Evolutionary conservation across 2,797 vertebrate species (phyloP), one percentile per base, ranked within the genome.

Genomic region (Trachurus trachurus): DNA sequence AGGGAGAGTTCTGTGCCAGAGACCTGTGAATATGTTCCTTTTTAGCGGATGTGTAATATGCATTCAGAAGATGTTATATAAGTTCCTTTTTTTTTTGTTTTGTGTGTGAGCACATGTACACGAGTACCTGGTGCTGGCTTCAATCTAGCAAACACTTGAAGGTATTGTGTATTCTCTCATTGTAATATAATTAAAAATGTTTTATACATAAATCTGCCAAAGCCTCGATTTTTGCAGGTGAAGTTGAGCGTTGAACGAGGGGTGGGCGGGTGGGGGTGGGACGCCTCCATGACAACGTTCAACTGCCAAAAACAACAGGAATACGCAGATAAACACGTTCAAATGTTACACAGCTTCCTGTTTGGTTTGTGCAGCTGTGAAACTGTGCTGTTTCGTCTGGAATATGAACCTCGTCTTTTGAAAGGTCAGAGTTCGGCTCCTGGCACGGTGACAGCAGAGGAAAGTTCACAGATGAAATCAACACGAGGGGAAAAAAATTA

Each of bases 181-280:
- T 97, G 96, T 97, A 96, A 96, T 93, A 97, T 96, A 97, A 98
- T 96, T 94, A 96, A 96, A 26, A 95, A 94, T 92, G 94, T 97
- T 97, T 98, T 97, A 95, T 97, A 97, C 91, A 94, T 92, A 87
- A 81, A 71, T 53, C 17, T 5, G 65, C 57, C 0, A 19, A 47
- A 8, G 84, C 22, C 47, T 90, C 22, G 26, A 1, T 92, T 85
- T 54, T 86, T 91, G 68, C 26, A 49, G 59, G 39, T 34, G 13
- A 29, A 58, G 26, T 45, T 49, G 44, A 44, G 44, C 68, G 42
- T 8, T 17, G 19, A 50, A 37, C 1, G 31, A 34, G 31, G 34
- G 34, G 34, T 31, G 34, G 6, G 31, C 5, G 5, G 31, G 31
- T 34, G 34, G 34, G 34, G 34, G 9, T 19, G 44, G 37, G 61